Conservation (phyloP, 2,113 vertebrate species). For the Psammodynastes pulverulentus region DNA sequence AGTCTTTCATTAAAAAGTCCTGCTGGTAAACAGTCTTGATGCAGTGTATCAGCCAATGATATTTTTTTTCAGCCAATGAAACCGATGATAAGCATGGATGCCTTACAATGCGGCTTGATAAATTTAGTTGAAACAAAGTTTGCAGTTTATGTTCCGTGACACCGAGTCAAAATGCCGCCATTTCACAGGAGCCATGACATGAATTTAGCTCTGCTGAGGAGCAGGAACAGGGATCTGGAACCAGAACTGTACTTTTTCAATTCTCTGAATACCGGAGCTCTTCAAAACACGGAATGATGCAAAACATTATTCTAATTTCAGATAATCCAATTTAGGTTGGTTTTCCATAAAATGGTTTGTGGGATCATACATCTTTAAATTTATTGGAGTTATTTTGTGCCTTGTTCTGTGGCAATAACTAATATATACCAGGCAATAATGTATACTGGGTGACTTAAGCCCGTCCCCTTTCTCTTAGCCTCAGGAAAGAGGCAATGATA, state of each 20-base stretch:
- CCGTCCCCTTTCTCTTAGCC: background rate
- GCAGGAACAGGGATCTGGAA: background rate
- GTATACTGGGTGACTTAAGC: background rate
- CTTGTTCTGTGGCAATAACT: background rate
- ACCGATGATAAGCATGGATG: background rate
- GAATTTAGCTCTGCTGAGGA: background rate
- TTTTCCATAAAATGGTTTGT: background rate
- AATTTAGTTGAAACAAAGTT: background rate
- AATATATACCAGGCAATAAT: background rate
- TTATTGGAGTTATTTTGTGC: background rate
- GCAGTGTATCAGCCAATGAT: background rate
- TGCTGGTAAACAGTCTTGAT: constrained; percentile 16
- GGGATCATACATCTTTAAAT: background rate
- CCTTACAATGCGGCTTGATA: constrained; percentile 6
- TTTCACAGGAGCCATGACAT: accelerated
- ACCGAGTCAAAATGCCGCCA: accelerated
- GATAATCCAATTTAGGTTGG: background rate
- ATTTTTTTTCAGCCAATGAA: background rate
- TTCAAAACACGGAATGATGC: accelerated
- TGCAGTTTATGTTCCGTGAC: background rate
- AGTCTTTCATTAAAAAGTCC: constrained; percentile 8
- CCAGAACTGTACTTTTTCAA: background rate
- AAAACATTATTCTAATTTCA: accelerated
- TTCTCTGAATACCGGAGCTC: background rate
- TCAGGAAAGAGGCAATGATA: background rate